A percentile compares a stretch with the other conserved stretches of the same genome.
Evolutionary conservation across 2,113 vertebrate genomes (phyloP).

Genomic region (Orientallactaga bullata): DNA sequence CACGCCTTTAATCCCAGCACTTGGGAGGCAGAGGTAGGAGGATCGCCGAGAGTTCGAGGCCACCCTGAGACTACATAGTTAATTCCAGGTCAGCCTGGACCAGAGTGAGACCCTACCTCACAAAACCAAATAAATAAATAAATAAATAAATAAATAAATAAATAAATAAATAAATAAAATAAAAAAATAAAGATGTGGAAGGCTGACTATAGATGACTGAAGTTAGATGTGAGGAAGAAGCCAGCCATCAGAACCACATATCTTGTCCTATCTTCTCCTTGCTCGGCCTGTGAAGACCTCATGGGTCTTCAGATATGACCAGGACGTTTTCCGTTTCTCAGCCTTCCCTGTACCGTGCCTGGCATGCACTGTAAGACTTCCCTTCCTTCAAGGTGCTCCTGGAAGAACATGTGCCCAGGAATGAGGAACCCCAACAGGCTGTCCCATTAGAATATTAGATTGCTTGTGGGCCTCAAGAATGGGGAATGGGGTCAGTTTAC

Average conservation of each 20-base stretch:
- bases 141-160: too few relatives aligned
- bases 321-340: neutral
- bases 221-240: neutral
- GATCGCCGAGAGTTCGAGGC: too few relatives aligned
- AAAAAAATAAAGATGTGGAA: neutral
- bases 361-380: neutral
- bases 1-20: too few relatives aligned
- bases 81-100: too few relatives aligned
- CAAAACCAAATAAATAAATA: too few relatives aligned
- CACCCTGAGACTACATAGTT: too few relatives aligned
- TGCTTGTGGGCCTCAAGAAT: neutral
- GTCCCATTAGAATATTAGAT: neutral
- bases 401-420: neutral
- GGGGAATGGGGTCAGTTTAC: neutral
- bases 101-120: too few relatives aligned
- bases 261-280: neutral
- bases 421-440: neutral
- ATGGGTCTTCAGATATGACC: neutral
- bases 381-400: neutral
- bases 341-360: neutral
- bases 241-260: neutral
- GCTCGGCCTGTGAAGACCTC: neutral
- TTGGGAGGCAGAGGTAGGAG: too few relatives aligned
- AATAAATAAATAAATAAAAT: too few relatives aligned
- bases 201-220: neutral